Percentiles rank a stretch among this genome's conserved stretches.
Conservation (phyloP, 2,888 invertebrate genomes). For the Lithodes maja region DNA sequence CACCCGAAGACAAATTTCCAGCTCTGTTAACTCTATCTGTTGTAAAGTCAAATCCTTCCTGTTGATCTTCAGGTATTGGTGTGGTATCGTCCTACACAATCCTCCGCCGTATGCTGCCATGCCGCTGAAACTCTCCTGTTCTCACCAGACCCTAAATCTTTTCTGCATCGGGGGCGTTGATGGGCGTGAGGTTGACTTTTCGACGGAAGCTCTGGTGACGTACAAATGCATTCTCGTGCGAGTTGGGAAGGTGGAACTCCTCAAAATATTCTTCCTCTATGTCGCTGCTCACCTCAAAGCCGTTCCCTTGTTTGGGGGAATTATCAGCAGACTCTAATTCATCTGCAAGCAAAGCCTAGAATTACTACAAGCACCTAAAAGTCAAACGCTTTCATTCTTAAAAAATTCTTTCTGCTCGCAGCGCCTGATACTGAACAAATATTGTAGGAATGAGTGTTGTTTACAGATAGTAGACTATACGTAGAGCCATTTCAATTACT, state of each 20-base stretch:
- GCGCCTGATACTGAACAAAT: too few species aligned
- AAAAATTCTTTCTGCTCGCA: too few species aligned
- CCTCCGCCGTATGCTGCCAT: conserved; percentile 71
- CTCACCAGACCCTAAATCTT: conserved; percentile 71
- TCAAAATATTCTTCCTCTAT: conserved; percentile 73
- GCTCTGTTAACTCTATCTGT: not conserved
- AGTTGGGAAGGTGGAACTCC: conserved; percentile 73
- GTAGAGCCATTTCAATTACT: too few species aligned
- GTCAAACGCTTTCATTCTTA: too few species aligned
- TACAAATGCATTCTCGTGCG: conserved; percentile 73
- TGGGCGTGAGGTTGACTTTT: conserved; percentile 72
- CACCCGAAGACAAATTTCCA: not conserved
- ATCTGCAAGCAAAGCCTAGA: conserved; percentile 52
- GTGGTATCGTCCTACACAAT: conserved; percentile 68
- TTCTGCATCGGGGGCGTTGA: conserved; percentile 71
- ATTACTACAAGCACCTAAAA: conserved; percentile 34
- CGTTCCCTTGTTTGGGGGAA: conserved; percentile 56
- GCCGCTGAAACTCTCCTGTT: conserved; percentile 71
- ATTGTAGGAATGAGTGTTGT: too few species aligned
- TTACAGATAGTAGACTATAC: too few species aligned
- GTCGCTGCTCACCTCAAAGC: conserved; percentile 66
- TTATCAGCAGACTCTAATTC: conserved; percentile 44
- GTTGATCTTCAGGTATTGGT: not conserved
- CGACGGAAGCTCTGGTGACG: conserved; percentile 73
- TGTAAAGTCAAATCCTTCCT: not conserved